Evolutionary conservation across 2,113 vertebrate genomes (phyloP).

Genomic region (Perca schrenkii): DNA sequence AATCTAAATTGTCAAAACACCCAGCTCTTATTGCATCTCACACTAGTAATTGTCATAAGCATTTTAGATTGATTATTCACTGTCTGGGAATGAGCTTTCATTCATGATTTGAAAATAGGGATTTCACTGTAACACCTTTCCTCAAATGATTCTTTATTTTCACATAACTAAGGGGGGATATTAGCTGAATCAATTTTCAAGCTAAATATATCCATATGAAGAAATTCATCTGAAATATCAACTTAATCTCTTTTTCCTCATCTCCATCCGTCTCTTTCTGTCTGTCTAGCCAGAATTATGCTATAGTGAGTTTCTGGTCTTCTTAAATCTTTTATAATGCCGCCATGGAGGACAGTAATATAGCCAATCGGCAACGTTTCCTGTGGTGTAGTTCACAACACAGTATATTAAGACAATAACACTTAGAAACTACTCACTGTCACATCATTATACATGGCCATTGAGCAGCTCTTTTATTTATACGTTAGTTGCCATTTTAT

Average conservation of each 20-base stretch:
- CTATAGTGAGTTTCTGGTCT: not conserved
- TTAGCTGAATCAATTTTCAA: constrained; percentile 83
- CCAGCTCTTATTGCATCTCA: constrained; percentile 87
- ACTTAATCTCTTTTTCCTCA: constrained; percentile 34
- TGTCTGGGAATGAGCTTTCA: constrained; percentile 90
- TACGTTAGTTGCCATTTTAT: not conserved
- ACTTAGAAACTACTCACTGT: not conserved
- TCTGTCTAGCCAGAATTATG: not conserved
- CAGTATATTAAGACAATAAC: not conserved
- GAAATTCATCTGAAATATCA: constrained; percentile 68
- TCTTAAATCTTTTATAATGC: constrained; percentile 9
- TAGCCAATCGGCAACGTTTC: not conserved
- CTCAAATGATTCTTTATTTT: constrained; percentile 83
- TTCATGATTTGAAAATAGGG: constrained; percentile 92
- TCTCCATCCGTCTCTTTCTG: not conserved
- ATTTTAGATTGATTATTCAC: constrained; percentile 94
- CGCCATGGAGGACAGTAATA: not conserved
- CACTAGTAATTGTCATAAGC: constrained; percentile 97
- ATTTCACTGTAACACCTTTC: constrained; percentile 86
- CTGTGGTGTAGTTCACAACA: not conserved
- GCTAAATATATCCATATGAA: constrained; percentile 73
- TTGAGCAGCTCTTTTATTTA: not conserved
- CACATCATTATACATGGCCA: not conserved
- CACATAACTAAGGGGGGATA: constrained; percentile 88
- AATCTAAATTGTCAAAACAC: constrained; percentile 96